Evolutionary conservation across 2,113 vertebrate genomes (phyloP).

Genomic region (Pontoporia blainvillei): DNA sequence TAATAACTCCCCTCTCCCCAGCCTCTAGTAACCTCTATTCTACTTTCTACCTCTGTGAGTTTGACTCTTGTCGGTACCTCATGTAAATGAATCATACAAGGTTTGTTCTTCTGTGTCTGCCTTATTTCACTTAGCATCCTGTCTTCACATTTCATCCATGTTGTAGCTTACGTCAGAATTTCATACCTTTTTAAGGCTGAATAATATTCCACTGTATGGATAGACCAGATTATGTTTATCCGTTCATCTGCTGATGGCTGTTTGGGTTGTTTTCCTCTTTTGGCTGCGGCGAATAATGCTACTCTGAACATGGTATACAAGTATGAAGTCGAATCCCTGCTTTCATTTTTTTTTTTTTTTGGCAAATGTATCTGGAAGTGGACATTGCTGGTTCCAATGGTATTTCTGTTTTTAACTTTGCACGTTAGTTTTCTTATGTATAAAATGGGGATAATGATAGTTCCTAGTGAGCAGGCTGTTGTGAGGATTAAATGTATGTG

Average conservation of each 20-base stretch:
- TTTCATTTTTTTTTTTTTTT: background rate
- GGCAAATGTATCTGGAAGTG: background rate
- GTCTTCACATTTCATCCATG: background rate
- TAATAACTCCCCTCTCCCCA: background rate
- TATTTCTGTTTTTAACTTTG: background rate
- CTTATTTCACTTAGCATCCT: background rate
- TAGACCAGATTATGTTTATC: background rate
- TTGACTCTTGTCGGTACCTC: background rate
- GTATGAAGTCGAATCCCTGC: background rate
- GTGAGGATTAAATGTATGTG: fast-evolving
- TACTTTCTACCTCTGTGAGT: background rate
- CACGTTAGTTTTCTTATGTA: background rate
- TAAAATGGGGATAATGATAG: too few species aligned
- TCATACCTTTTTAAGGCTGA: background rate
- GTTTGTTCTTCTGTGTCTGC: background rate
- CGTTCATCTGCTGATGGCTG: background rate
- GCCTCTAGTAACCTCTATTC: too few species aligned
- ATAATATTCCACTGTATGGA: too few species aligned
- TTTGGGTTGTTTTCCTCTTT: background rate
- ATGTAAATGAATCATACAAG: fast-evolving
- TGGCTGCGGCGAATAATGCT: background rate
- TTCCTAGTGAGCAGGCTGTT: background rate
- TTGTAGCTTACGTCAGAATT: background rate
- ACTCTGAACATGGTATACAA: background rate
- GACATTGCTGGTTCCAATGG: background rate